Base-by-base conservation (phyloP, 2,113 vertebrate species). In the Gnathonemus longibarbis region DNA sequence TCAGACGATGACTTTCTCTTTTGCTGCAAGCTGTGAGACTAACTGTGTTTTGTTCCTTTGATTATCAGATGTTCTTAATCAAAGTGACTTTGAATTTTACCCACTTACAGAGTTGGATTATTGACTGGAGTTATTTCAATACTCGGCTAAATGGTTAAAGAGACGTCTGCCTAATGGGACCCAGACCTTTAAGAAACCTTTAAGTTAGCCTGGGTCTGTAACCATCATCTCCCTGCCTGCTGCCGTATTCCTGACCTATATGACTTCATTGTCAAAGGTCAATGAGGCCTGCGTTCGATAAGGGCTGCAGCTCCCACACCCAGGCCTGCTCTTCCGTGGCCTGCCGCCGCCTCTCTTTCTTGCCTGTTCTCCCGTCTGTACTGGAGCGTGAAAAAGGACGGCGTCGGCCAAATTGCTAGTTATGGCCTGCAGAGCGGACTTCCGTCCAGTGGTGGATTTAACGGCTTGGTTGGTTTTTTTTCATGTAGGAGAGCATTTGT, bases 241-340 rank as follows among this genome's bases (percentile, higher is more conserved):
- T 80, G 62, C 62, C 10, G 27, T 31, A 31, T 80, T 19, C 35
- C n/a, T 42, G 15, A 31, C 62, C 62, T 8, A 80, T 80, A 17
- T 80, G 74, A 80, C 74, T 80, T 80, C 74, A 80, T 80, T 80
- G 74, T 80, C 74, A 39, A 80, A 80, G 35, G 74, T 17, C 74
- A 39, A 39, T 80, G 35, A 70, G 62, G 62, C 62, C 62, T 70
- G 62, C n/a, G 24, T 27, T 27, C 58, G 31, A 15, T 77, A 39
- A 77, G 3, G 70, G 31, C 31, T 77, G 70, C 62, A 70, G n/a
- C 17, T 3, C 17, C 74, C 74, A 80, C 35, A 42, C 35, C 13
- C 74, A 39, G 74, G 74, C 35, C 74, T 6, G 35, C 10, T 39
- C 35, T 42, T 15, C 74, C 0, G 35, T 42, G 74, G 35, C 74